These are phyloP conservation scores for Epicauta chinensis DNA, from an alignment of 1,140 invertebrate species.

Conservation along the genomic window DNA sequence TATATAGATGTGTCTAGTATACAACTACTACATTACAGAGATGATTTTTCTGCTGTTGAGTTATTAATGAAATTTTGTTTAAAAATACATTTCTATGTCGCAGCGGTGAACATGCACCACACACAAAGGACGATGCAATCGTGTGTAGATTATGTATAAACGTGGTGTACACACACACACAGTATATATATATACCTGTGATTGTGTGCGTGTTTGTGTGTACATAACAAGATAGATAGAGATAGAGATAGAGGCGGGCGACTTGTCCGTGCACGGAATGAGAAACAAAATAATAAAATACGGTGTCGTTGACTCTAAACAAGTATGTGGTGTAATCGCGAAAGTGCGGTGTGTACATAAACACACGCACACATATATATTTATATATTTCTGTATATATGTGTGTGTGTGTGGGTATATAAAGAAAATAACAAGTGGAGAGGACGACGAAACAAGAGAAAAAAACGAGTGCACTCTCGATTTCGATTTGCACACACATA, in stretches of 20 bases:
- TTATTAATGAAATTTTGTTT: too few relatives aligned
- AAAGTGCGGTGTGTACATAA: constrained; percentile 6
- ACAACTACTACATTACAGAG: too few relatives aligned
- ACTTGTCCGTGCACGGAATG: constrained; percentile 10
- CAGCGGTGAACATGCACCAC: not conserved
- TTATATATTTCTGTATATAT: too few relatives aligned
- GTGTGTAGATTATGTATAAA: too few relatives aligned
- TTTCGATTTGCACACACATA: constrained; percentile 36
- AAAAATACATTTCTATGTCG: too few relatives aligned
- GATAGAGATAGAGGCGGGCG: not conserved
- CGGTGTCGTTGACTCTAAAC: constrained; percentile 21
- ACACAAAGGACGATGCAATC: constrained; percentile 1
- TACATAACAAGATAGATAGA: too few relatives aligned
- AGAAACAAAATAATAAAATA: constrained; percentile 9
- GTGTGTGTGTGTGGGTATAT: too few relatives aligned
- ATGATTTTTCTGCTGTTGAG: too few relatives aligned
- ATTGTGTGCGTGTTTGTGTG: too few relatives aligned
- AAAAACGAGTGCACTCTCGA: constrained; percentile 36
- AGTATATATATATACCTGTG: too few relatives aligned
- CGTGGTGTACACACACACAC: too few relatives aligned
- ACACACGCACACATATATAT: not conserved
- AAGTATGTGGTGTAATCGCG: constrained; percentile 17
- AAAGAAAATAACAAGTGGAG: constrained; percentile 6
- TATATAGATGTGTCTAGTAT: too few relatives aligned
- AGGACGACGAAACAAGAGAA: constrained; percentile 3